Conservation (phyloP, 2,113 vertebrate species). For the Brachyistius frenatus region DNA sequence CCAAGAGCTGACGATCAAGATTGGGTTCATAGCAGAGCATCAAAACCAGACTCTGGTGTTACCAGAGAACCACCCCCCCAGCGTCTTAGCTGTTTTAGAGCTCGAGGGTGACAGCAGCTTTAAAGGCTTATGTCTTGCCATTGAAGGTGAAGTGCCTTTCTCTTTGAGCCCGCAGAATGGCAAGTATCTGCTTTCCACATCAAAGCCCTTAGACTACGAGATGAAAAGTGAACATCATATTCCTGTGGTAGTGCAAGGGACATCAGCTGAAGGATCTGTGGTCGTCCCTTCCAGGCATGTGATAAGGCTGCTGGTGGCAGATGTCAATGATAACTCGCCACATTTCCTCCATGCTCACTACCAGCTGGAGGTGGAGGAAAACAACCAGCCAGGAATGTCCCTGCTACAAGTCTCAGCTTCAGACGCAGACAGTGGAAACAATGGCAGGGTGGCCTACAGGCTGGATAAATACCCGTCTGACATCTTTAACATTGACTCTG, state of each 20-base stretch:
- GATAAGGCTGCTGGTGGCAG: conserved; percentile 77
- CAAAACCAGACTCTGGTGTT: conserved; percentile 80
- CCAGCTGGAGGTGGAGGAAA: conserved; percentile 78
- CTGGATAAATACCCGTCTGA: conserved; percentile 57
- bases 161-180: conserved; percentile 79
- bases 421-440: conserved; percentile 78
- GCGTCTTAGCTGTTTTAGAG: conserved; percentile 81
- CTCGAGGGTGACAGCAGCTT: conserved; percentile 71
- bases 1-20: conserved; percentile 74
- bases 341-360: conserved; percentile 74
- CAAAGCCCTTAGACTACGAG: conserved; percentile 84
- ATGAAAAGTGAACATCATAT: conserved; percentile 75
- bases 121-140: conserved; percentile 71
- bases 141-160: conserved; percentile 81
- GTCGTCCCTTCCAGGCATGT: conserved; percentile 40
- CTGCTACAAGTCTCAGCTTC: conserved; percentile 75
- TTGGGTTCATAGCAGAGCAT: conserved; percentile 82
- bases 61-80: conserved; percentile 83
- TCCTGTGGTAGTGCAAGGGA: conserved; percentile 60
- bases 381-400: conserved; percentile 73
- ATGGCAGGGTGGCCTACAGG: conserved; percentile 78
- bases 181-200: conserved; percentile 85
- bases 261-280: conserved; percentile 40
- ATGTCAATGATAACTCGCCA: conserved; percentile 84
- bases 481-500: conserved; percentile 75